Evolutionary conservation across 1,140 invertebrate species (phyloP).

Genomic region (Calliopsis andreniformis): DNA sequence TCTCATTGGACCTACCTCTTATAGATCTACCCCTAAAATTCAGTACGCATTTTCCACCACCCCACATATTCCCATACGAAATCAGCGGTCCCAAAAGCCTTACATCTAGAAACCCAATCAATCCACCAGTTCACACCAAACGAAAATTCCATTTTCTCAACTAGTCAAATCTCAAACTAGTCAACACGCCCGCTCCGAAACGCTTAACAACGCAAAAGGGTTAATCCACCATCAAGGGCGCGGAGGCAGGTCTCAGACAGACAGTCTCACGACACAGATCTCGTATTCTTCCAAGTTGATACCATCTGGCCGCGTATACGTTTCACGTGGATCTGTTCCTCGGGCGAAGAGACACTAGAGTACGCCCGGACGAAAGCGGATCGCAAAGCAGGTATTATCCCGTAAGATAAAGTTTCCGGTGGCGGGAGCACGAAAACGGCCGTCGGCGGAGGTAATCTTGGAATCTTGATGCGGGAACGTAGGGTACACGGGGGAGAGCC

Average conservation of each 20-base stretch:
- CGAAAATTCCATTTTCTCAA: too few relatives aligned
- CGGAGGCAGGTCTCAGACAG: background rate
- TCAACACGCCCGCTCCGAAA: too few relatives aligned
- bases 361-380: constrained; percentile 53
- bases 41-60: too few relatives aligned
- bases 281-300: constrained; percentile 22
- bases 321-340: constrained; percentile 44
- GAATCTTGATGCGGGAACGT: constrained; percentile 56
- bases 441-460: constrained; percentile 57
- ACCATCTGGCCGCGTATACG: constrained; percentile 29
- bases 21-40: too few relatives aligned
- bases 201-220: too few relatives aligned
- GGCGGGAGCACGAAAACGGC: constrained; percentile 57
- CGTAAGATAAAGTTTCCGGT: constrained; percentile 69
- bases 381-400: constrained; percentile 63
- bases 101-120: too few relatives aligned
- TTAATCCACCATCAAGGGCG: too few relatives aligned
- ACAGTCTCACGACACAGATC: background rate
- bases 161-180: too few relatives aligned
- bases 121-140: too few relatives aligned
- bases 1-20: too few relatives aligned
- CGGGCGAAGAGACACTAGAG: constrained; percentile 26
- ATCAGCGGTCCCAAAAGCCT: too few relatives aligned
- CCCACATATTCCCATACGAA: too few relatives aligned
- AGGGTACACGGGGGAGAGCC: constrained; percentile 27